Base-by-base conservation (phyloP, 2,888 invertebrate species). In the Baronia brevicornis region DNA sequence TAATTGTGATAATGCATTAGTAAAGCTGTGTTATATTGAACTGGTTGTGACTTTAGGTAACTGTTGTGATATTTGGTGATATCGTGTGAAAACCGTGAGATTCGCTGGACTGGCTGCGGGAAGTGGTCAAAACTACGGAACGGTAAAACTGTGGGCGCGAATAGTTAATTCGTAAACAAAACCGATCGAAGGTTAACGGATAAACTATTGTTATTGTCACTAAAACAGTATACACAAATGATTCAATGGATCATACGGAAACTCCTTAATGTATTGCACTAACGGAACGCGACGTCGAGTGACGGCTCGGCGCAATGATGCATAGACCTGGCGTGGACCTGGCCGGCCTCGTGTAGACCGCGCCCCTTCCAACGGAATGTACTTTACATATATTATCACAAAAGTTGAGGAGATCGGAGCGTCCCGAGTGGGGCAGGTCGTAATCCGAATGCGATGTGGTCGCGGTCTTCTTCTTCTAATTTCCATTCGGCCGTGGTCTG, bases 21-120 rank as follows among this genome's bases (percentile, higher is more conserved):
- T 80, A 77, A 80, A 82, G 80, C 82, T 78, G 82, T 79, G 80
- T 69, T 63, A 69, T 65, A 73, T 73, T 68, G 68, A 79, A 74
- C 74, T 69, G 79, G 75, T 73, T 71, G 79, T 75, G 75, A 77
- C 63, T 63, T 70, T 68, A 78, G 82, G 82, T 82, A 80, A 80
- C 82, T 80, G 75, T 79, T 82, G 82, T 82, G 80, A 78, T 80
- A 77, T 80, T 79, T 80, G 80, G 80, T 79, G 79, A 73, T 61
- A 39, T 48, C 39, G 53, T 43, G 48, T 39, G 48, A 34, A 43
- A 39, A 36, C 9, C 24, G 36, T 32, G 36, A 53, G 45, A 33
- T 48, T 55, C 38, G 47, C 43, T 39, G 44, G 46, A 35, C 26
- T 36, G 36, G 59, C 58, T 40, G 48, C 12, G 50, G 51, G 51